Percentiles rank a stretch among this genome's conserved stretches.
Conservation (phyloP, 2,113 vertebrate genomes). For the Corythaeola cristata region DNA sequence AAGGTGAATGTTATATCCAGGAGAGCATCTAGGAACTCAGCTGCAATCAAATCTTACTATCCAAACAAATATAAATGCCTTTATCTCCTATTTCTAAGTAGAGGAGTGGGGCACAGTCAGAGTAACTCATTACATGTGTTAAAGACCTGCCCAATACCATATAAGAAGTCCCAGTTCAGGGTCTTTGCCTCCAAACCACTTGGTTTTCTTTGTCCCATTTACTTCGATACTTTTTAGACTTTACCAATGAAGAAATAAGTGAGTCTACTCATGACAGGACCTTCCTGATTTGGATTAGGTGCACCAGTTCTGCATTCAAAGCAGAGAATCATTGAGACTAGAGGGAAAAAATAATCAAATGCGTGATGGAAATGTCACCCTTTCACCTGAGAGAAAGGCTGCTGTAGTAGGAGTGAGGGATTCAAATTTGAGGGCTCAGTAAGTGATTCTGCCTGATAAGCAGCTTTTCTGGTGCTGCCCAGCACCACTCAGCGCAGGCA, state of each 20-base stretch:
- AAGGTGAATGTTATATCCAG: not conserved
- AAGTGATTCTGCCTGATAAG: conserved; percentile 35
- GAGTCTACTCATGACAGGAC: not conserved
- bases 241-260: not conserved
- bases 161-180: not conserved
- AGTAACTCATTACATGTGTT: rapidly evolving
- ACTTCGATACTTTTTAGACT: not conserved
- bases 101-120: not conserved
- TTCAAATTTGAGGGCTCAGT: not conserved
- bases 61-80: not conserved
- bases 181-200: not conserved
- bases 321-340: not conserved
- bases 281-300: not conserved
- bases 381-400: not conserved
- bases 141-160: not conserved
- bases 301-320: not conserved
- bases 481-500: conserved; percentile 21
- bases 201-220: not conserved
- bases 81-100: not conserved
- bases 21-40: not conserved
- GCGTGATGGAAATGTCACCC: not conserved
- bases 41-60: not conserved
- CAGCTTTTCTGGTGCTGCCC: conserved; percentile 52
- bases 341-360: not conserved
- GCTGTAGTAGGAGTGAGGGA: not conserved